phyloP scores from a whole-genome alignment of 2,113 vertebrate genomes.

The Chaetops frenatus region DNA sequence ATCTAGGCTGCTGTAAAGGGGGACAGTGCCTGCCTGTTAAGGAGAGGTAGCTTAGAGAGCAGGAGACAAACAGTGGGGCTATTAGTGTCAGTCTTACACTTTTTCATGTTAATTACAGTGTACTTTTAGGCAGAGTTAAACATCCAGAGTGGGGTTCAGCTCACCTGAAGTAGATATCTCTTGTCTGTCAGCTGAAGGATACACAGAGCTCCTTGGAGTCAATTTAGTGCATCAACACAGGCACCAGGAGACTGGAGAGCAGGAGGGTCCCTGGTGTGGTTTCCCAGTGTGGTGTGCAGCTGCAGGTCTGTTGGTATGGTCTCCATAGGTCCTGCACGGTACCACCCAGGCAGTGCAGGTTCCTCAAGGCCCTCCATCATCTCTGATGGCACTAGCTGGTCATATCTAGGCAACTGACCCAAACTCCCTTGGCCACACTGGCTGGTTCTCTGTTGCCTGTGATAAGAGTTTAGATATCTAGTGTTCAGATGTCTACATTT shows the following conservation, averaged over 20 bases:
- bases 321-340: rapidly evolving
- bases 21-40: not conserved
- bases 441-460: not conserved
- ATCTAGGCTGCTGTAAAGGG: not conserved
- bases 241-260: not conserved
- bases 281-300: not conserved
- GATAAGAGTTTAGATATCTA: not conserved
- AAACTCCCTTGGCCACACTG: not conserved
- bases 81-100: not conserved
- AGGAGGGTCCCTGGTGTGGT: not conserved
- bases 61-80: not conserved
- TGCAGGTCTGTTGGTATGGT: not conserved
- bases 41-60: not conserved
- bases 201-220: not conserved
- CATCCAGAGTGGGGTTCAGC: not conserved
- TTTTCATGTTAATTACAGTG: not conserved
- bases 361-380: not conserved
- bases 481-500: not conserved
- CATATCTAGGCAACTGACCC: not conserved
- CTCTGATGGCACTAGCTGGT: not conserved
- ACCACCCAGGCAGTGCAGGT: not conserved
- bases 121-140: not conserved
- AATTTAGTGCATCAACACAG: not conserved
- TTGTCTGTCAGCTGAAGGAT: not conserved
- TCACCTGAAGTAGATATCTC: not conserved